Percentiles rank a stretch among this genome's conserved stretches.
Conservation (phyloP, 2,113 vertebrate genomes). For the Thoracochromis brauschi region DNA sequence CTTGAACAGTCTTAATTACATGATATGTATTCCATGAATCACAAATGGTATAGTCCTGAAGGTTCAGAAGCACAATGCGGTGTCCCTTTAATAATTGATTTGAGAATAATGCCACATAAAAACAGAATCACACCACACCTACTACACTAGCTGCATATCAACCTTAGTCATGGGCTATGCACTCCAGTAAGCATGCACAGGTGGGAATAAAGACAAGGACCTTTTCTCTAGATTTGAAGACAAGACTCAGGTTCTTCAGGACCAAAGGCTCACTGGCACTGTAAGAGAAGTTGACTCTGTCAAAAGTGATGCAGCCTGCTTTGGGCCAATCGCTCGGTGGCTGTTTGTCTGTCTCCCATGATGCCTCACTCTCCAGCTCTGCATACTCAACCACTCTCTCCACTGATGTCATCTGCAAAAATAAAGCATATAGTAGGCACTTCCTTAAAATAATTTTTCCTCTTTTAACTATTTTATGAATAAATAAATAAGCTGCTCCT, state of each 20-base stretch:
- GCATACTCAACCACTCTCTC: constrained; percentile 92
- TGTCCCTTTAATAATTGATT: constrained; percentile 75
- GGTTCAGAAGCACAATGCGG: constrained; percentile 64
- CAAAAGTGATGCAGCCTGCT: constrained; percentile 81
- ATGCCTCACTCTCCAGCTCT: constrained; percentile 87
- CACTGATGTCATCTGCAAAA: constrained; percentile 88
- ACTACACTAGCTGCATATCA: constrained; percentile 58
- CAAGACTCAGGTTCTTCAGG: constrained; percentile 81
- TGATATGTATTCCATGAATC: constrained; percentile 79
- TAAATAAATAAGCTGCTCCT: not conserved
- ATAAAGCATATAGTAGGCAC: not conserved
- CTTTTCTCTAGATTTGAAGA: constrained; percentile 86
- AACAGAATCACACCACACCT: constrained; percentile 47
- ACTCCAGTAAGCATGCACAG: constrained; percentile 38
- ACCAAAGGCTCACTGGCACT: constrained; percentile 79
- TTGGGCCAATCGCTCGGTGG: constrained; percentile 83
- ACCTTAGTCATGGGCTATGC: constrained; percentile 42
- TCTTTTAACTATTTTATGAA: not conserved
- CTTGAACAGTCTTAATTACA: constrained; percentile 77
- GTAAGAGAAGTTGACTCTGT: constrained; percentile 88
- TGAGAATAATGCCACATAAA: constrained; percentile 60
- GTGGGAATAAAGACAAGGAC: constrained; percentile 60
- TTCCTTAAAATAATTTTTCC: not conserved
- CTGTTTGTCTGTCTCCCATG: constrained; percentile 80
- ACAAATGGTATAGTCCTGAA: constrained; percentile 69